Base-by-base conservation (phyloP, 2,113 vertebrate species). In the Muscicapa adusta region DNA sequence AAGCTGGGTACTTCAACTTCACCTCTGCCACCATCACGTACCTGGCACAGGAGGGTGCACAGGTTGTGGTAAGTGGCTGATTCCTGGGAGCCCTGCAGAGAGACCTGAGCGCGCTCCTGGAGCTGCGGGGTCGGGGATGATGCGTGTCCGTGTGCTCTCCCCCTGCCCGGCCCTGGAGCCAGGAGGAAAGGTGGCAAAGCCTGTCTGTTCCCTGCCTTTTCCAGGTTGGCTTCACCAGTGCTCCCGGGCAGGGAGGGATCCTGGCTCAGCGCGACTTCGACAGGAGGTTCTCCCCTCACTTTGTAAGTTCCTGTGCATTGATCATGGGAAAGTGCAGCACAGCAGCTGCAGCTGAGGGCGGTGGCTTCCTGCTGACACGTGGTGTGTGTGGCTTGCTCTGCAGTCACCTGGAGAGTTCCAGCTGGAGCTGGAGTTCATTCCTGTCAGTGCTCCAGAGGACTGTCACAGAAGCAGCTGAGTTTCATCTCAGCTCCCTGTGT, bases 241-340 rank as follows among this genome's bases (percentile, higher is more conserved):
- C 99, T 10, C 99, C 99, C 0, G 99, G 99, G 23, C 99, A 99
- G 93, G 99, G 99, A 19, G 99, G 99, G 10, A 99, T 99, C 95
- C 95, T 99, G 91, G 99, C 99, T 33, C 99, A 99, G 97, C 94
- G 99, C 1, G 99, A 99, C 94, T 99, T 99, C 9, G 99, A 99
- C 94, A 94, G 99, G 25, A 98, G 99, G 61, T 99, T 99, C 97
- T 99, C 99, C 7, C 99, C 99, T 4, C 99, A 99, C 78, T 99
- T 99, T 40, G 99, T 99, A 96, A 98, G 99, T 97, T 7, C 47
- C 40, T 51, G 36, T 6, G 5, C 5, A 1, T 0, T 13, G 72
- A 1, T 33, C 8, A 56, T 56, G 54, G 31, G 13, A 36, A n/a
- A 40, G n/a, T 3, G n/a, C 7, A 1, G 13, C 3, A 6, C 4